Conservation (phyloP, 2,113 vertebrate species). For the Toxotes jaculatrix region DNA sequence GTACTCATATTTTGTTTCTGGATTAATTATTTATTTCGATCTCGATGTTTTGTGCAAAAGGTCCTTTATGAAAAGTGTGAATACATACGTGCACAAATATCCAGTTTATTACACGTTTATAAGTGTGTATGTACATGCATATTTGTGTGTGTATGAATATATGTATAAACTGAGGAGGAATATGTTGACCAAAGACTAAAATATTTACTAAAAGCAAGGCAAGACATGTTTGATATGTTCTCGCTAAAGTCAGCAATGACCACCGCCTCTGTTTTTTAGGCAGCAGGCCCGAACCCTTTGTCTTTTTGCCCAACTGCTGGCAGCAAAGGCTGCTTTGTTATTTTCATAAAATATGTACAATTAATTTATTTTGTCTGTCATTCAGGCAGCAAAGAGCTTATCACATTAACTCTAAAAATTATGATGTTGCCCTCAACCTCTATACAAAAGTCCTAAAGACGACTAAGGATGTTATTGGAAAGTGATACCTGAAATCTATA, state of each 20-base stretch:
- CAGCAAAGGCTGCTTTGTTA: conserved; percentile 50
- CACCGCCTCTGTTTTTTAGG: conserved; percentile 49
- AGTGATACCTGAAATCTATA: conserved; percentile 54
- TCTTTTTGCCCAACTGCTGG: conserved; percentile 54
- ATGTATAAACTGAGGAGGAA: conserved; percentile 82
- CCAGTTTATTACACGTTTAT: conserved; percentile 82
- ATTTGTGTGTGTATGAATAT: conserved; percentile 83
- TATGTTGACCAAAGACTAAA: conserved; percentile 88
- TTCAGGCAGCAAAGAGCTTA: conserved; percentile 64
- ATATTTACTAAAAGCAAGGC: conserved; percentile 83
- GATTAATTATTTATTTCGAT: conserved; percentile 85
- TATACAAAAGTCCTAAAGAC: conserved; percentile 36
- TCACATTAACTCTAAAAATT: conserved; percentile 58
- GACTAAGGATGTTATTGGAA: conserved; percentile 59
- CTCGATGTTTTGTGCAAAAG: conserved; percentile 84
- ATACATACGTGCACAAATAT: conserved; percentile 83
- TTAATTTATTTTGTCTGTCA: conserved; percentile 71
- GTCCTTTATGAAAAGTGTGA: conserved; percentile 83
- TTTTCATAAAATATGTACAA: conserved; percentile 67
- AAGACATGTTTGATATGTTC: conserved; percentile 77
- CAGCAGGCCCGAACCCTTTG: conserved; percentile 52
- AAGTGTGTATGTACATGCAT: conserved; percentile 82
- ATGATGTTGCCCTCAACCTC: conserved; percentile 37
- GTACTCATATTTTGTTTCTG: conserved; percentile 82
- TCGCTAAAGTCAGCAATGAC: conserved; percentile 72